Evolutionary conservation across 2,113 vertebrate genomes (phyloP).

Genomic region (Oryzias javanicus): DNA sequence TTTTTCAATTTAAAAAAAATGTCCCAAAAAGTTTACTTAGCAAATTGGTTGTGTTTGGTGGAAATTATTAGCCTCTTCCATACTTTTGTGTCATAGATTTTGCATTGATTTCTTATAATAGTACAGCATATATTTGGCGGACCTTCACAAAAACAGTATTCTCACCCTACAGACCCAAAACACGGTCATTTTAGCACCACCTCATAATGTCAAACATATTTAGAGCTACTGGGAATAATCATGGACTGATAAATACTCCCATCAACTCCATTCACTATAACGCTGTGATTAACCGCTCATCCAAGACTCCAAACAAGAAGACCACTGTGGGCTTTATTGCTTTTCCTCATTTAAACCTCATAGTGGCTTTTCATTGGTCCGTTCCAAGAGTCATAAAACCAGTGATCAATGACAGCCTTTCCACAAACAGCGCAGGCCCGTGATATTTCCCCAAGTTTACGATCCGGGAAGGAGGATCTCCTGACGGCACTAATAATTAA

Average conservation of each 20-base stretch:
- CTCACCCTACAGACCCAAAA: constrained; percentile 15
- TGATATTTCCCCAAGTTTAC: constrained; percentile 26
- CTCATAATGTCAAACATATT: constrained; percentile 30
- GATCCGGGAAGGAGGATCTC: constrained; percentile 8
- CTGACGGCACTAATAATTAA: constrained; percentile 35
- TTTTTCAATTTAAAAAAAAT: too few species aligned
- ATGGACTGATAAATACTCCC: constrained; percentile 5
- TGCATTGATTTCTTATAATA: neutral
- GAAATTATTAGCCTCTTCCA: too few species aligned
- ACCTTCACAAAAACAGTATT: neutral
- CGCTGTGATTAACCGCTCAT: constrained; percentile 31
- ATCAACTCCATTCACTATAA: constrained; percentile 18
- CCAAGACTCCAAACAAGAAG: constrained; percentile 26
- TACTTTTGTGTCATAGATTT: neutral
- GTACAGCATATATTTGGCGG: neutral
- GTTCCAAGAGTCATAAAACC: constrained; percentile 39
- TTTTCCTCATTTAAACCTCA: constrained; percentile 27
- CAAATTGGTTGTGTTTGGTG: too few species aligned
- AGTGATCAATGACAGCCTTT: constrained; percentile 34
- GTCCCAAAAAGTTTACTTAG: too few species aligned
- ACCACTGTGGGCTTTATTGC: constrained; percentile 28
- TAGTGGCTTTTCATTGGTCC: constrained; percentile 37
- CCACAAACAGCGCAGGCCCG: constrained; percentile 17
- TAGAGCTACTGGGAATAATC: constrained; percentile 14
- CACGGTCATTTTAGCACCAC: constrained; percentile 18